Percentiles rank a stretch among this genome's conserved stretches.
Evolutionary conservation across 2,888 invertebrate genomes (phyloP).

Genomic region (Xylota segnis): DNA sequence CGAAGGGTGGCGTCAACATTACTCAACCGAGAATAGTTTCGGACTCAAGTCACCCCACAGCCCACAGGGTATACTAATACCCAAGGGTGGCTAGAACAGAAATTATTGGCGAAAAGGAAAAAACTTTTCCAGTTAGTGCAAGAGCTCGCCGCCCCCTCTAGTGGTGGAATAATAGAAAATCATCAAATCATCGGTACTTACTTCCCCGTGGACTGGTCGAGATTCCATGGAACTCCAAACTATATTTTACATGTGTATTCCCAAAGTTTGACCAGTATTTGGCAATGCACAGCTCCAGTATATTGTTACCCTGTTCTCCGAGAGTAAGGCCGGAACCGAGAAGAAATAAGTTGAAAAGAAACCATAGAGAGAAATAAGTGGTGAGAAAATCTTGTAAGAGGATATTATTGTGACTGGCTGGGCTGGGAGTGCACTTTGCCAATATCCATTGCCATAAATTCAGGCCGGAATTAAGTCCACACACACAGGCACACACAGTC

Average conservation of each 20-base stretch:
- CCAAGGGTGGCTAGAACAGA: not conserved
- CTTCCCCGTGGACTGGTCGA: conserved; percentile 87
- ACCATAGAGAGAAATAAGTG: conserved; percentile 48
- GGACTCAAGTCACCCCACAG: not conserved
- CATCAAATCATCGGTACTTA: conserved; percentile 78
- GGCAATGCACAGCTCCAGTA: conserved; percentile 95
- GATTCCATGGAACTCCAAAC: conserved; percentile 93
- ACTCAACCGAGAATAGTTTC: conserved; percentile 30
- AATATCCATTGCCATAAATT: conserved; percentile 54
- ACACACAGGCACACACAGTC: not conserved
- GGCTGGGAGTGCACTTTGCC: conserved; percentile 71
- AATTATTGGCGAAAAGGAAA: conserved; percentile 41
- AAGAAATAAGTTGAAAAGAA: conserved; percentile 55
- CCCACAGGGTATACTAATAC: too few species aligned
- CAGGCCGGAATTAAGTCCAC: conserved; percentile 35
- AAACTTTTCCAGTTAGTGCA: conserved; percentile 67
- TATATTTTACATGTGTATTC: conserved; percentile 90
- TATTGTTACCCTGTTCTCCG: conserved; percentile 87
- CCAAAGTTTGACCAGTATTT: conserved; percentile 98
- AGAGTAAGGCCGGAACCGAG: not conserved
- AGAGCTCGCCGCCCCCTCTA: conserved; percentile 10
- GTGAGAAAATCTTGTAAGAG: conserved; percentile 69
- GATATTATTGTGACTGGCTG: conserved; percentile 66
- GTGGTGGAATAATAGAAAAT: conserved; percentile 61
- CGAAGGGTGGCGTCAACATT: conserved; percentile 30